Evolutionary conservation across 2,888 invertebrate species (phyloP), one percentile per base, ranked within the genome.

Genomic region (Carabus problematicus): DNA sequence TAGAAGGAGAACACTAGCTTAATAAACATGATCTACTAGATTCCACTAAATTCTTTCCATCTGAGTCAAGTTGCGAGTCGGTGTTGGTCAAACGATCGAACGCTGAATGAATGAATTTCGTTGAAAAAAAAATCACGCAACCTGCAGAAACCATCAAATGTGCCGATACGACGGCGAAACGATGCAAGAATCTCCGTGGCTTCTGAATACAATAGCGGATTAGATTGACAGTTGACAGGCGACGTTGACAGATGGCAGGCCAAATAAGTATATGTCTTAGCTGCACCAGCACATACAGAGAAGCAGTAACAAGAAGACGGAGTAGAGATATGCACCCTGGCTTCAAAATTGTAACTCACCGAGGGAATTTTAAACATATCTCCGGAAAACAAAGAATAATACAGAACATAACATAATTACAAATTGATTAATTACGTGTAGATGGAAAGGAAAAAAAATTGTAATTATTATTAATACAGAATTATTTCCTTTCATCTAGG

Each of bases 141-240:
- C 39, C 59, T 18, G 66, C 47, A 59, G 63, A 42, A 11, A 45
- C 7, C n/a, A 45, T 45, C 45, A 63, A 63, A 47, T 59, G 29
- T 39, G 62, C 62, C 61, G 68, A 68, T 42, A 40, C 55, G 42
- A 19, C 16, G 47, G 47, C 54, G 54, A 60, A 61, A 55, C 68
- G 68, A 68, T 68, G 68, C 68, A 60, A 68, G 61, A 68, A 68
- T 68, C 60, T 29, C 29, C 8, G 8, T 18, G 47, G 18, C 43
- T 69, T 62, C 69, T 69, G 69, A 69, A 69, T 69, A 69, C 69
- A 69, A 69, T 69, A 55, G 69, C 54, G 55, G 47, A 55, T 62
- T 62, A 54, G 69, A 69, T 69, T 69, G 69, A 69, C 69, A 69
- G 55, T 19, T 68, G 68, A 68, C 68, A 68, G 61, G 4, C 11